These are phyloP conservation scores for Drosophila antonietae DNA, from an alignment of 2,888 invertebrate genomes.

Conservation along the genomic window DNA sequence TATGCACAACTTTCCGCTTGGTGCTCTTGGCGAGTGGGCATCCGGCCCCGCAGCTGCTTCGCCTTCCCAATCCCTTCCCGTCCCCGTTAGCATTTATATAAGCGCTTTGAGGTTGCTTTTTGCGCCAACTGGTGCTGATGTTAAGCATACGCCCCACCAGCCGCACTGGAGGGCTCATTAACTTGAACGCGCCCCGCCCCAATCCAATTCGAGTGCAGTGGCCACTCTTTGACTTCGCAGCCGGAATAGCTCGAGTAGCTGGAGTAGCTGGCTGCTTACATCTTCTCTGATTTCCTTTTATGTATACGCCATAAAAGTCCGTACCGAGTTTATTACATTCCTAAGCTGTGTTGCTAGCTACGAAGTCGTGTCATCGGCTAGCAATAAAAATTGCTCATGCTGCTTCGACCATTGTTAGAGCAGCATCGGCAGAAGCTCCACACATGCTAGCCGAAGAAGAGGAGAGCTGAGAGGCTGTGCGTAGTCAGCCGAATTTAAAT, in stretches of 20 bases:
- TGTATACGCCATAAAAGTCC: conserved; percentile 66
- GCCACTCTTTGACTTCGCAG: conserved; percentile 56
- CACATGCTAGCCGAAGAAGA: conserved; percentile 29
- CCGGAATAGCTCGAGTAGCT: conserved; percentile 17
- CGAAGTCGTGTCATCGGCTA: conserved; percentile 69
- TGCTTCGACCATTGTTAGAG: conserved; percentile 26
- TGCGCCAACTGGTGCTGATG: conserved; percentile 52
- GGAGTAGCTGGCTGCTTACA: conserved; percentile 29
- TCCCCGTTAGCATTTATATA: conserved; percentile 55
- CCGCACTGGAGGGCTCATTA: conserved; percentile 56
- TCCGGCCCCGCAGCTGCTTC: background rate
- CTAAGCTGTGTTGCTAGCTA: conserved; percentile 55
- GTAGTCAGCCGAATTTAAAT: conserved; percentile 79
- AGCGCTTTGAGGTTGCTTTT: conserved; percentile 52
- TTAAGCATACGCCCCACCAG: conserved; percentile 64
- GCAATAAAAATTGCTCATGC: conserved; percentile 56
- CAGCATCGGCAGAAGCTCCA: conserved; percentile 19
- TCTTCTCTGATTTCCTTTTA: conserved; percentile 71
- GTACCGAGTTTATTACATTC: conserved; percentile 73
- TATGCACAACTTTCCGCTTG: conserved; percentile 72
- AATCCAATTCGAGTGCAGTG: conserved; percentile 18
- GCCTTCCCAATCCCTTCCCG: background rate
- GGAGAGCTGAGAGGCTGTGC: conserved; percentile 29
- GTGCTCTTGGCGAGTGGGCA: conserved; percentile 45
- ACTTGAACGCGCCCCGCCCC: conserved; percentile 16